phyloP scores from a whole-genome alignment of 2,113 vertebrate species.

The Sturnus vulgaris region DNA sequence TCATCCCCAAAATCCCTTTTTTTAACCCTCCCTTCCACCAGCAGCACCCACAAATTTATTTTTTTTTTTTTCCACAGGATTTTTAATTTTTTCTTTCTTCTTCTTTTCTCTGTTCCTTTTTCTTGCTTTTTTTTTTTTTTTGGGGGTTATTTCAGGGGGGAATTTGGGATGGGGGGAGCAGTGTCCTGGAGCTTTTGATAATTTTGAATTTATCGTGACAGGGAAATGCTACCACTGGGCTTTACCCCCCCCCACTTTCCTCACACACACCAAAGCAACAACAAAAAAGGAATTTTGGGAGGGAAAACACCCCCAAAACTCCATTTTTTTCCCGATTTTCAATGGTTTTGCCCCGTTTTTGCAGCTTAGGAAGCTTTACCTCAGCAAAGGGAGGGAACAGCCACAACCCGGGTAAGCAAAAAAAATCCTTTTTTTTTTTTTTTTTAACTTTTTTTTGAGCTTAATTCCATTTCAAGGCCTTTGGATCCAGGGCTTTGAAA shows the following conservation, averaged over 20 bases:
- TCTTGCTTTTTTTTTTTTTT: background rate
- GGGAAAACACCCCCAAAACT: background rate
- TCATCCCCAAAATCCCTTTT: background rate
- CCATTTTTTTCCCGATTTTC: background rate
- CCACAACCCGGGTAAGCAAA: constrained; percentile 87
- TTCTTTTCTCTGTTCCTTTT: fast-evolving
- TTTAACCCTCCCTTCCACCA: background rate
- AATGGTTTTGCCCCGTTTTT: constrained; percentile 55
- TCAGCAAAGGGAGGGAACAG: constrained; percentile 82
- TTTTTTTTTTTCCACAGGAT: background rate
- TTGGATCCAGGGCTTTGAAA: background rate
- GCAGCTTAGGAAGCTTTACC: constrained; percentile 71
- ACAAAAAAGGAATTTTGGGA: background rate
- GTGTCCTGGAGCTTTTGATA: background rate
- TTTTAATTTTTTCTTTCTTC: background rate
- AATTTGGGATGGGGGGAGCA: background rate
- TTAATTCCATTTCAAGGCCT: constrained; percentile 72
- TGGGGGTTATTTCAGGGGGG: background rate
- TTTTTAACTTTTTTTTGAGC: constrained; percentile 27
- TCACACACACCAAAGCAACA: background rate
- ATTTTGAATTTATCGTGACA: background rate
- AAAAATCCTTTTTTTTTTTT: constrained; percentile 62
- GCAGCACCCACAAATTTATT: background rate
- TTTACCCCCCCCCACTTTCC: background rate
- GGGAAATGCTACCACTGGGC: constrained; percentile 46